phyloP scores from a whole-genome alignment of 2,113 vertebrate genomes.

The Melospiza melodia region DNA sequence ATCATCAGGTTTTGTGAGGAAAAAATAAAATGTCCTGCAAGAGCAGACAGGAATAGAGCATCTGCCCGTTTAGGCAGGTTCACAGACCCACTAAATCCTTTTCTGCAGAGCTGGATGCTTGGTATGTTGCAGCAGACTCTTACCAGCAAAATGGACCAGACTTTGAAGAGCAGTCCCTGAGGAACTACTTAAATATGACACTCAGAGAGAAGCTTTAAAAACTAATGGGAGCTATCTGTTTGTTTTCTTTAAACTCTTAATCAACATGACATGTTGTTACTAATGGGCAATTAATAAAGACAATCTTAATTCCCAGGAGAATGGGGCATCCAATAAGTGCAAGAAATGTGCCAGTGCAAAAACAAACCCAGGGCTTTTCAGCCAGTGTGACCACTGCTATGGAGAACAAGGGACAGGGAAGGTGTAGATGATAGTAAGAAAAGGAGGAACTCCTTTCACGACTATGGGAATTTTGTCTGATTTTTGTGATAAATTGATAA shows the following conservation, averaged over 20 bases:
- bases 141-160: neutral
- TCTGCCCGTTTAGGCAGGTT: neutral
- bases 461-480: neutral
- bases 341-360: neutral
- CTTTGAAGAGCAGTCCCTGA: neutral
- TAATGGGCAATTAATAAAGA: constrained; percentile 2
- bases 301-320: neutral
- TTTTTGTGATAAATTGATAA: neutral
- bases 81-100: neutral
- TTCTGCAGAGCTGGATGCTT: neutral
- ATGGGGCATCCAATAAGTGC: neutral
- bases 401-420: neutral
- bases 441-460: neutral
- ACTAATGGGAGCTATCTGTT: neutral
- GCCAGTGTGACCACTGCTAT: neutral
- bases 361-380: neutral
- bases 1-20: neutral
- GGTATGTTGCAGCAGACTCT: neutral
- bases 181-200: neutral
- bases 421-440: neutral
- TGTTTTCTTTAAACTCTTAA: constrained; percentile 15
- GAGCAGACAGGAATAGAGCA: neutral
- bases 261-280: neutral
- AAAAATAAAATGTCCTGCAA: neutral
- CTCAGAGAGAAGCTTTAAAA: neutral